Evolutionary conservation across 2,113 vertebrate genomes (phyloP).

Genomic region (Otolemur garnettii): DNA sequence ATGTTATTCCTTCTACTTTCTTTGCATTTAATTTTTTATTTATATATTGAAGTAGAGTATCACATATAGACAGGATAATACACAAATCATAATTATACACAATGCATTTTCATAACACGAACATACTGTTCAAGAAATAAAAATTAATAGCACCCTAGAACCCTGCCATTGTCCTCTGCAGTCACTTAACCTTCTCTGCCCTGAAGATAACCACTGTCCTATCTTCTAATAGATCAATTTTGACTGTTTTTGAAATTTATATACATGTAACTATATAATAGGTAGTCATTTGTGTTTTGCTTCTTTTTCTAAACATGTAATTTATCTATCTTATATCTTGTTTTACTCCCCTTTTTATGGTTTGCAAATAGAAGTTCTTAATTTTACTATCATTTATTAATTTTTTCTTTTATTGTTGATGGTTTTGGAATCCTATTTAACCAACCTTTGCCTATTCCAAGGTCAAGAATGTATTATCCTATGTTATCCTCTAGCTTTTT

Average conservation of each 20-base stretch:
- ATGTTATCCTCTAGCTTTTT: background rate
- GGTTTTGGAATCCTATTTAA: background rate
- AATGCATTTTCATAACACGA: background rate
- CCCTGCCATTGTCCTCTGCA: background rate
- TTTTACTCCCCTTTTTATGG: background rate
- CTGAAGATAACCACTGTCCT: background rate
- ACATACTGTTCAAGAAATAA: background rate
- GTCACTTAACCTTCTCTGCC: background rate
- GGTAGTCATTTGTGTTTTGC: background rate
- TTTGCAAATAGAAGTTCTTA: background rate
- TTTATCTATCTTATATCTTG: background rate
- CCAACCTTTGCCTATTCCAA: background rate
- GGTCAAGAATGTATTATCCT: background rate
- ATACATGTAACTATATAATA: background rate
- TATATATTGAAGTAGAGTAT: background rate
- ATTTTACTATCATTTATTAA: background rate
- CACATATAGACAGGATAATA: background rate
- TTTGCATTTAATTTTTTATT: background rate
- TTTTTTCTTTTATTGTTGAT: background rate
- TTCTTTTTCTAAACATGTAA: background rate
- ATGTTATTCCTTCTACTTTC: background rate
- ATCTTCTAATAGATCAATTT: background rate
- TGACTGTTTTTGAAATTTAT: background rate
- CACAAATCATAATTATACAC: background rate
- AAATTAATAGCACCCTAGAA: background rate